Conservation (phyloP, 2,888 invertebrate genomes). For the Acanthosepion esculentum region DNA sequence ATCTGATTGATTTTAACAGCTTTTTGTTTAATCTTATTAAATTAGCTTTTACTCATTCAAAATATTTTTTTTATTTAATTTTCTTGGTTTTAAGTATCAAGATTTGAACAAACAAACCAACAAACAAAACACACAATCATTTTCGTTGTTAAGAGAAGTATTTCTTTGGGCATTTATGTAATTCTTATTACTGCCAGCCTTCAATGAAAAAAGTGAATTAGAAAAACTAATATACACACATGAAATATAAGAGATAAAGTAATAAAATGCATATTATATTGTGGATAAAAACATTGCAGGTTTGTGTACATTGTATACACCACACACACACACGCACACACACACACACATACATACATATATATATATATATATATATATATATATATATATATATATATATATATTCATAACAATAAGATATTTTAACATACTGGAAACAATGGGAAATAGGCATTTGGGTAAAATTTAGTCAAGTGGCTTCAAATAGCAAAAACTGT, state of each 20-base stretch:
- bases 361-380: background rate
- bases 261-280: slow-evolving; percentile 21
- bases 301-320: slow-evolving; percentile 8
- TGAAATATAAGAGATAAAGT: background rate
- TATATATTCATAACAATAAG: background rate
- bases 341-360: background rate
- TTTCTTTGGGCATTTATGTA: slow-evolving; percentile 9
- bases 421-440: background rate
- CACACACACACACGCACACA: background rate
- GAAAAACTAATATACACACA: slow-evolving; percentile 6
- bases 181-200: slow-evolving; percentile 21
- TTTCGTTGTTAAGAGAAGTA: slow-evolving; percentile 24
- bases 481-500: background rate
- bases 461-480: background rate
- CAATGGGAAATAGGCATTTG: background rate
- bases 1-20: background rate
- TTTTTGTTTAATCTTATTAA: background rate
- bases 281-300: background rate
- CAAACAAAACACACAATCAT: background rate
- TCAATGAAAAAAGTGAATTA: background rate
- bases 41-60: background rate
- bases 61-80: background rate
- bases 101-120: slow-evolving; percentile 25
- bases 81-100: background rate
- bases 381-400: background rate